Conservation (phyloP, 2,113 vertebrate species). For the Semnornis frantzii region DNA sequence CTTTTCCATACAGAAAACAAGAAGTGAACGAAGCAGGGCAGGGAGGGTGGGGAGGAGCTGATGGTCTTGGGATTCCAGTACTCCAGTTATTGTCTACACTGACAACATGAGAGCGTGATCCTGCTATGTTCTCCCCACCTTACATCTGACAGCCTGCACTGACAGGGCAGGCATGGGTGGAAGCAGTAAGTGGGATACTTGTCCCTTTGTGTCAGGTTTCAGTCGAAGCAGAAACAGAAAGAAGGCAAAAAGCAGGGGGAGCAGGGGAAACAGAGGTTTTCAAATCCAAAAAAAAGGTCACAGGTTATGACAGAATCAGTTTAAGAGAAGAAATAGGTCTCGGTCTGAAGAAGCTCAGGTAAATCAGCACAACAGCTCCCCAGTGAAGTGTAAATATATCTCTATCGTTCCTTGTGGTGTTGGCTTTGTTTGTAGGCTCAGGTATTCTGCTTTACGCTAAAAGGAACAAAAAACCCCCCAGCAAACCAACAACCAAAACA, state of each 20-base stretch:
- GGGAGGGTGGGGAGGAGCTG: conserved; percentile 56
- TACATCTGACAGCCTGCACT: conserved; percentile 49
- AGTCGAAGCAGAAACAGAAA: conserved; percentile 56
- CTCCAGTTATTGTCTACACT: conserved; percentile 63
- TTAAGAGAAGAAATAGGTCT: conserved; percentile 47
- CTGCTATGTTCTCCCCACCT: conserved; percentile 47
- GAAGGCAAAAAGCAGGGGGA: conserved; percentile 25
- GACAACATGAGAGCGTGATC: conserved; percentile 48
- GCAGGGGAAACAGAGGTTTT: background rate
- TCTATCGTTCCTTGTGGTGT: conserved; percentile 45
- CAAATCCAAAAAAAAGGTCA: conserved; percentile 50
- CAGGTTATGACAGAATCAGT: conserved; percentile 36
- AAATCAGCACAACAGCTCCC: conserved; percentile 64
- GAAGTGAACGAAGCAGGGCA: conserved; percentile 59
- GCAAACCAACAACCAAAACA: too few relatives aligned
- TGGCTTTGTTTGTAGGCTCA: conserved; percentile 67
- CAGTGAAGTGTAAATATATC: conserved; percentile 61
- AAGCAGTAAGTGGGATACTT: conserved; percentile 20
- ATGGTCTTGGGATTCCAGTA: conserved; percentile 66
- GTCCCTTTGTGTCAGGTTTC: conserved; percentile 64
- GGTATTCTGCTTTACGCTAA: conserved; percentile 50
- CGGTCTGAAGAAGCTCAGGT: conserved; percentile 47
- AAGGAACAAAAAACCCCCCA: background rate
- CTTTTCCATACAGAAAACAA: conserved; percentile 81
- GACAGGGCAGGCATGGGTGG: conserved; percentile 45